Base-by-base conservation (phyloP, 1,140 invertebrate species). In the Oreohelix idahoensis region DNA sequence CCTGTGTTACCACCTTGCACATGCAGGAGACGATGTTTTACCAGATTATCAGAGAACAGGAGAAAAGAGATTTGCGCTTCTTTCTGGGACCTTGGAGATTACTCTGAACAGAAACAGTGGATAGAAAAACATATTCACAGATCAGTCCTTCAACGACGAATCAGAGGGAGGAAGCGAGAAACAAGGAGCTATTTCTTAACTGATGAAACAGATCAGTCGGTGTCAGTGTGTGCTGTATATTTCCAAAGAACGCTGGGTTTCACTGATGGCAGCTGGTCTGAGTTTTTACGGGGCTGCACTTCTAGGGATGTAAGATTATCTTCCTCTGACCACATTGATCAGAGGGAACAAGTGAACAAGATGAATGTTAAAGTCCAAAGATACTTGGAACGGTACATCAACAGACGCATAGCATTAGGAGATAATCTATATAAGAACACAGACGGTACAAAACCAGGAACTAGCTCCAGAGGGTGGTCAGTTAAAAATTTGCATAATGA, bases 241-340 rank as follows among this genome's bases (percentile, higher is more conserved):
- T 77, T 77, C 32, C 51, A 42, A 11, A 53, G 49, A 23, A 53
- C 49, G 17, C 36, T 77, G 36, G 75, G 75, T 26, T 35, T 77
- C 20, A 26, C 32, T 36, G 36, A 32, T 23, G 2, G 32, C 15
- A 32, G 17, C 32, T 1, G 4, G 45, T 4, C 13, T 4, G n/a
- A 45, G 10, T 0, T 11, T 49, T 49, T 49, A 29, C 2, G 1
- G 1, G 11, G 15, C 36, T 45, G 53, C 23, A 10, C 53, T n/a
- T 15, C 53, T 23, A 58, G 53, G 53, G 53, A 58, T 58, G 23
- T 23, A 58, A 23, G 10, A 11, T 23, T 4, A 10, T 20, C 53
- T 58, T 15, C 8, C 26, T 58, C 53, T 58, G 20, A n/a, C 53
- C 15, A 58, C 10, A 58, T 20, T 20, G 26, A 20, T 23, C 17